Percentiles rank a stretch among this genome's conserved stretches.
Conservation (phyloP, 1,140 invertebrate species). For the Drosophila lacertosa region DNA sequence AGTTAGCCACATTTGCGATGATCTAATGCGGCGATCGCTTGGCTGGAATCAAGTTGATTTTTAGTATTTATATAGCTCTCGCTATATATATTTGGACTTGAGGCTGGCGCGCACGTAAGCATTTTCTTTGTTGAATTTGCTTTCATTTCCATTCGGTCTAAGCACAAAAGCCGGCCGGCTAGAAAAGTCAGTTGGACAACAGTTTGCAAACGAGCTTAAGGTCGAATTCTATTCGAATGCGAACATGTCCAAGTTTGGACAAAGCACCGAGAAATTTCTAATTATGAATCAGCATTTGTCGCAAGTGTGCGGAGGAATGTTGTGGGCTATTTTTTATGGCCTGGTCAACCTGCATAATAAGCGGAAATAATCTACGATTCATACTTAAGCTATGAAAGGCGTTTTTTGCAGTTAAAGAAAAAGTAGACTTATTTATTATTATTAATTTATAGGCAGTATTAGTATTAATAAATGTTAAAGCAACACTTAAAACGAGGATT, state of each 20-base stretch:
- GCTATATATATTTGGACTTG: slow-evolving; percentile 7
- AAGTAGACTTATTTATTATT: too few species aligned
- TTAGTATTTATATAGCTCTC: slow-evolving; percentile 20
- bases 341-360: too few species aligned
- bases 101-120: slow-evolving; percentile 60
- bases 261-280: background rate
- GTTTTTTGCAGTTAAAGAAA: too few species aligned
- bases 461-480: too few species aligned
- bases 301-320: too few species aligned
- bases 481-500: too few species aligned
- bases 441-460: too few species aligned
- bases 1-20: slow-evolving; percentile 57
- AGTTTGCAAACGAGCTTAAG: slow-evolving; percentile 16
- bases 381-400: too few species aligned
- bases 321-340: too few species aligned
- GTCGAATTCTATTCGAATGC: slow-evolving; percentile 1
- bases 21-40: slow-evolving; percentile 60
- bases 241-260: slow-evolving; percentile 31
- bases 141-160: slow-evolving; percentile 32
- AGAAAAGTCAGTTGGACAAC: slow-evolving; percentile 34
- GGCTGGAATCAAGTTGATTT: slow-evolving; percentile 40
- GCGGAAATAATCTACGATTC: too few species aligned
- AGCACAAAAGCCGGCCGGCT: slow-evolving; percentile 33
- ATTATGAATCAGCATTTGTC: slow-evolving; percentile 4
- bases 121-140: slow-evolving; percentile 42